Conservation (phyloP, 2,888 invertebrate genomes). For the Antheraea assamensis region DNA sequence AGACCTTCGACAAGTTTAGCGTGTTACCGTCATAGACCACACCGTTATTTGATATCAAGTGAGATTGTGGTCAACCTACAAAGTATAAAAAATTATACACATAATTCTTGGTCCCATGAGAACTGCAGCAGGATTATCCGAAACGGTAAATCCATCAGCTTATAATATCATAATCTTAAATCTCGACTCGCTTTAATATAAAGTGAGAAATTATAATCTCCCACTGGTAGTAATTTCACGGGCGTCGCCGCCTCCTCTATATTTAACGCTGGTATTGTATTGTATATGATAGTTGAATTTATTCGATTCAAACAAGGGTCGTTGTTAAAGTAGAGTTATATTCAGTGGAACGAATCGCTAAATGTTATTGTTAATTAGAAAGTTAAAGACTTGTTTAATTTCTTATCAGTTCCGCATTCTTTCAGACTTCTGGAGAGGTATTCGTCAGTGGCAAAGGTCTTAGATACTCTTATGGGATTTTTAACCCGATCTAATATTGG, state of each 20-base stretch:
- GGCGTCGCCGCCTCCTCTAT: not conserved
- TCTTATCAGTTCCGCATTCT: too few relatives aligned
- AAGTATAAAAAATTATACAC: not conserved
- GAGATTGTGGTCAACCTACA: not conserved
- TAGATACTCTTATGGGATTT: too few relatives aligned
- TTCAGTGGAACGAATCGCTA: not conserved
- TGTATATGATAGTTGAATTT: not conserved
- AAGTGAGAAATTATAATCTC: not conserved
- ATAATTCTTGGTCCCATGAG: not conserved
- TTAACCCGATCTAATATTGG: too few relatives aligned
- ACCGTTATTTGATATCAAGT: too few relatives aligned
- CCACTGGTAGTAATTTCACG: conserved; percentile 2
- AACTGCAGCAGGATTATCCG: not conserved
- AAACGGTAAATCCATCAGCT: not conserved
- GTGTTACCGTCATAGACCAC: too few relatives aligned
- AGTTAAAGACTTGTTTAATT: too few relatives aligned
- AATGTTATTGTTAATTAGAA: not conserved
- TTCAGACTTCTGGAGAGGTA: too few relatives aligned
- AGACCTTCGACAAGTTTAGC: too few relatives aligned
- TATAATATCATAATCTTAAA: not conserved
- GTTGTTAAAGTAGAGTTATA: not conserved
- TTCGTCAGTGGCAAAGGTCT: too few relatives aligned
- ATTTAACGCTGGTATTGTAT: not conserved
- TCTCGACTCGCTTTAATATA: not conserved
- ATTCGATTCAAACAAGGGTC: not conserved